Percentiles rank a stretch among this genome's conserved stretches.
Conservation (phyloP, 2,888 invertebrate genomes). For the Autographa pulchrina region DNA sequence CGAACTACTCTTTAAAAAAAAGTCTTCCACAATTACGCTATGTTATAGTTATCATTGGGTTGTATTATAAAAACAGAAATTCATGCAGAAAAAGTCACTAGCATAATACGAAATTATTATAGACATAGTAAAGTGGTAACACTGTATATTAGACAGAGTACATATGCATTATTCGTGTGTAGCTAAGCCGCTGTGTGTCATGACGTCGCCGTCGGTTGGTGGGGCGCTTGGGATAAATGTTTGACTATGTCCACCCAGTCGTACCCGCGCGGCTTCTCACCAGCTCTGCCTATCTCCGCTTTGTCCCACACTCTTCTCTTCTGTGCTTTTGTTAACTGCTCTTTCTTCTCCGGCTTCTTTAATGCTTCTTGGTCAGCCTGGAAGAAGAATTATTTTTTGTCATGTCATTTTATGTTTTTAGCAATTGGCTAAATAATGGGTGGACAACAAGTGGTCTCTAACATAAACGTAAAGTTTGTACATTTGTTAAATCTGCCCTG, state of each 20-base stretch:
- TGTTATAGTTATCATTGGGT: too few relatives aligned
- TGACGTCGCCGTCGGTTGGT: conserved; percentile 75
- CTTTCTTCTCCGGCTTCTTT: conserved; percentile 92
- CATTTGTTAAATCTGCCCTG: too few relatives aligned
- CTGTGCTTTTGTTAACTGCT: conserved; percentile 97
- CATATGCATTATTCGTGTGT: not conserved
- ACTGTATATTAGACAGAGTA: not conserved
- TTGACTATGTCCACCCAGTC: conserved; percentile 99
- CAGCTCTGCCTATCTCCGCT: conserved; percentile 92
- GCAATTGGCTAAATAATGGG: too few relatives aligned
- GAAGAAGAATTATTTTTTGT: conserved; percentile 35
- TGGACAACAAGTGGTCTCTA: too few relatives aligned
- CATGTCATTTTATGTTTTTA: too few relatives aligned
- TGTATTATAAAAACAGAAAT: not conserved
- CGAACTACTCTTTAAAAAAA: too few relatives aligned
- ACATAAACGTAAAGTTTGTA: too few relatives aligned
- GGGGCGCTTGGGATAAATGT: conserved; percentile 94
- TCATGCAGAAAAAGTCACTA: not conserved
- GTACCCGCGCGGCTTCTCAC: conserved; percentile 96
- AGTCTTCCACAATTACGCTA: too few relatives aligned
- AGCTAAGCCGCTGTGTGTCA: conserved; percentile 68
- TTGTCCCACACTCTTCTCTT: conserved; percentile 96
- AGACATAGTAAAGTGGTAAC: not conserved
- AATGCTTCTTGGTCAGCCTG: conserved; percentile 69
- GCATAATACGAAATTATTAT: not conserved